Evolutionary conservation across 2,113 vertebrate genomes (phyloP), one percentile per base, ranked within the genome.

Genomic region (Ochotona curzoniae): DNA sequence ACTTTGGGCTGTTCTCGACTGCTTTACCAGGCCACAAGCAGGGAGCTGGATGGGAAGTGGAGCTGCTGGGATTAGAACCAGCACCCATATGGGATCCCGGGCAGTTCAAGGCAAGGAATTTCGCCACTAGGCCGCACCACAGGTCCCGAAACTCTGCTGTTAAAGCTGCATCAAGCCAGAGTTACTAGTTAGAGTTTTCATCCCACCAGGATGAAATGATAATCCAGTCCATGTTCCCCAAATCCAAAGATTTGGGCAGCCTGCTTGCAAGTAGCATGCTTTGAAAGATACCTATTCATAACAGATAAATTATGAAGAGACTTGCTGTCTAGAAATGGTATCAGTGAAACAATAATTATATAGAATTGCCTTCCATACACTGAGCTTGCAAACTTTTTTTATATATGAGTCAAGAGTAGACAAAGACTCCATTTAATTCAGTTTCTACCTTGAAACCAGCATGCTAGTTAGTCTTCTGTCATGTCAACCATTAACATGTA

Each of bases 401-500:
- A 87, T 90, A 81, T 60, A 63, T 30, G 38, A 84, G 60, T 90
- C 87, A 80, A 67, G 57, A 69, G 28, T 26, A 71, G 47, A 78
- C 44, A 61, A 91, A 84, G 13, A 82, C 83, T 73, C 30, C 3
- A 1, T n/a, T 90, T 30, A 57, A 90, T 85, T 81, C 23, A 64
- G 26, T 85, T 78, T 81, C 75, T 79, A n/a, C 54, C 44, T 87
- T 79, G 88, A 73, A 78, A 20, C 3, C 32, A 49, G 57, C 26
- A 28, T 35, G 63, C 47, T 21, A 28, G 38, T 79, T 14, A n/a
- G 0, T 6, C 51, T 87, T 74, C 44, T 18, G 15, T 35, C 20
- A 4, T 13, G 9, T 44, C 23, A 60, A 13, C 79, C 73, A 49
- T 79, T 70, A 7, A 8, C 47, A 63, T 44, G 35, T 63, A 64